Evolutionary conservation across 2,113 vertebrate genomes (phyloP).

Genomic region (Peromyscus californicus): DNA sequence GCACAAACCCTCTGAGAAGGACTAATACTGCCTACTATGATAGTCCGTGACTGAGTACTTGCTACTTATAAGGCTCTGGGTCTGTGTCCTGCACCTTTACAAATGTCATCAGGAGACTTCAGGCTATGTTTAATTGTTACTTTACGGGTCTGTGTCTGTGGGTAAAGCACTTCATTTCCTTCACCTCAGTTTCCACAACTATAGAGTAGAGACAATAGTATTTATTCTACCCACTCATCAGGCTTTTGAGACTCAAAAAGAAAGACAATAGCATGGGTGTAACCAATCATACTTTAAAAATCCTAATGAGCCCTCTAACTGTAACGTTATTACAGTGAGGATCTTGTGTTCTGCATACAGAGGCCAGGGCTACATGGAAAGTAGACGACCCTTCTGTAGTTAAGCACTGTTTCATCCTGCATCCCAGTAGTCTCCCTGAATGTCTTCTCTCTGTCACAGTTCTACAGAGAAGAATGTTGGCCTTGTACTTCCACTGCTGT

Average conservation of each 20-base stretch:
- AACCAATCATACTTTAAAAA: background rate
- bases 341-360: background rate
- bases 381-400: background rate
- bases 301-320: background rate
- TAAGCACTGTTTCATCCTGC: background rate
- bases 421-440: background rate
- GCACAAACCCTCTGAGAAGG: background rate
- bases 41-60: fast-evolving
- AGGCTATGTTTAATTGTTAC: background rate
- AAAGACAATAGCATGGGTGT: background rate
- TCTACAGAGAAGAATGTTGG: background rate
- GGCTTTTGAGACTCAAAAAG: background rate
- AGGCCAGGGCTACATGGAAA: background rate
- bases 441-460: background rate
- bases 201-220: background rate
- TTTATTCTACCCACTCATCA: background rate
- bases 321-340: background rate
- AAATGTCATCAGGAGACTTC: background rate
- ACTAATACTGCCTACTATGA: background rate
- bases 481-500: background rate
- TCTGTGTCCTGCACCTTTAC: background rate
- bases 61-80: background rate
- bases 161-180: background rate
- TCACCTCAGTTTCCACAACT: background rate
- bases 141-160: background rate